Conservation (phyloP, 2,797 vertebrate genomes). For the Siniperca obscura region DNA sequence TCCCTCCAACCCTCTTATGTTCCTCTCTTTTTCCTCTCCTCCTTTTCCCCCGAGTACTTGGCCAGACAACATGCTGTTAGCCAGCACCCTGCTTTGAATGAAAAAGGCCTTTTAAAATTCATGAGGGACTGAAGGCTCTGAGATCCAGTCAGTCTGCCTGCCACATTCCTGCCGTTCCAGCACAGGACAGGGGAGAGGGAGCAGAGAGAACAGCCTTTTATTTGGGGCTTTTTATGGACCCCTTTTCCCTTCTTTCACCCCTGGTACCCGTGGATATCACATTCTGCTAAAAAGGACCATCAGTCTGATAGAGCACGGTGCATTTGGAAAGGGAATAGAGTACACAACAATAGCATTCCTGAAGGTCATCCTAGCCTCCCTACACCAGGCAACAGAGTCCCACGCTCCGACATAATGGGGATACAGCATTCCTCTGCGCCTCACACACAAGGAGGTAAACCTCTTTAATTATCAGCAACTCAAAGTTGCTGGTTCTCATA, state of each 20-base stretch:
- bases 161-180: constrained; percentile 94
- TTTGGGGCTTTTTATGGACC: constrained; percentile 89
- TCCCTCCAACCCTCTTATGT: constrained; percentile 35
- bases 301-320: constrained; percentile 87
- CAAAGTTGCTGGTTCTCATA: too few species aligned
- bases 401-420: constrained; percentile 80
- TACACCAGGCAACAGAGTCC: constrained; percentile 78
- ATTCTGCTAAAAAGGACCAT: constrained; percentile 92
- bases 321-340: constrained; percentile 84
- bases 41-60: constrained; percentile 57
- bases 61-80: constrained; percentile 85
- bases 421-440: constrained; percentile 70
- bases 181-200: constrained; percentile 85
- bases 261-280: constrained; percentile 87
- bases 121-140: constrained; percentile 86
- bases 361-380: constrained; percentile 81
- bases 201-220: constrained; percentile 88
- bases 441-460: constrained; percentile 62
- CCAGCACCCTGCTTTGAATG: constrained; percentile 88
- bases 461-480: constrained; percentile 50
- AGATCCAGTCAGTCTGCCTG: constrained; percentile 85
- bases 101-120: constrained; percentile 96
- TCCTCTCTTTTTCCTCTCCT: constrained; percentile 47
- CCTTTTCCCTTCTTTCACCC: constrained; percentile 72
- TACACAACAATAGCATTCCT: constrained; percentile 88